phyloP scores from a whole-genome alignment of 2,888 invertebrate genomes.

The Hyalella azteca region DNA sequence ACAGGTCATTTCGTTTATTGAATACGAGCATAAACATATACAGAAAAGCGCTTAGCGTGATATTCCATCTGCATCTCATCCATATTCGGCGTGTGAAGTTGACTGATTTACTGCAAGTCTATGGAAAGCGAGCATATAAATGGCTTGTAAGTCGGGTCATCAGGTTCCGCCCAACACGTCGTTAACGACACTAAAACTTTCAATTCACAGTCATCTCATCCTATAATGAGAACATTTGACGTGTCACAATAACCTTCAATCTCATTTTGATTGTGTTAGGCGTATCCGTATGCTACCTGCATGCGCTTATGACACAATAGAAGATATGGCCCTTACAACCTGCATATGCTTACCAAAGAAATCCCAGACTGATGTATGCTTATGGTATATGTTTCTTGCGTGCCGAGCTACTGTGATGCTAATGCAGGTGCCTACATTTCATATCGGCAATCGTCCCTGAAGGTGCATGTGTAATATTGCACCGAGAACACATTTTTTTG shows the following conservation, averaged over 20 bases:
- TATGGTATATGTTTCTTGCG: background rate
- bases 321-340: background rate
- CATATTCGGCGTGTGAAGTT: background rate
- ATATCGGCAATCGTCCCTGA: background rate
- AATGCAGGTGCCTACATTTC: background rate
- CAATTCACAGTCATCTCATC: background rate
- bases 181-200: background rate
- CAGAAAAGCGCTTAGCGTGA: too few species aligned
- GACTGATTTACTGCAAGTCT: slow-evolving; percentile 11
- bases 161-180: background rate
- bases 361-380: background rate
- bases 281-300: background rate
- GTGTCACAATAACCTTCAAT: slow-evolving; percentile 16
- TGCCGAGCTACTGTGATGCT: background rate
- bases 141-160: background rate
- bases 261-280: background rate
- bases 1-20: too few species aligned
- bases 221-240: background rate
- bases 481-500: slow-evolving; percentile 14
- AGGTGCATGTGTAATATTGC: background rate
- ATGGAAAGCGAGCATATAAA: background rate
- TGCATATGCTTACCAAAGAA: background rate
- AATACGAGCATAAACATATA: too few species aligned
- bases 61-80: too few species aligned
- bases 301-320: background rate